phyloP scores from a whole-genome alignment of 2,113 vertebrate species.

The Hydrolagus affinis region DNA sequence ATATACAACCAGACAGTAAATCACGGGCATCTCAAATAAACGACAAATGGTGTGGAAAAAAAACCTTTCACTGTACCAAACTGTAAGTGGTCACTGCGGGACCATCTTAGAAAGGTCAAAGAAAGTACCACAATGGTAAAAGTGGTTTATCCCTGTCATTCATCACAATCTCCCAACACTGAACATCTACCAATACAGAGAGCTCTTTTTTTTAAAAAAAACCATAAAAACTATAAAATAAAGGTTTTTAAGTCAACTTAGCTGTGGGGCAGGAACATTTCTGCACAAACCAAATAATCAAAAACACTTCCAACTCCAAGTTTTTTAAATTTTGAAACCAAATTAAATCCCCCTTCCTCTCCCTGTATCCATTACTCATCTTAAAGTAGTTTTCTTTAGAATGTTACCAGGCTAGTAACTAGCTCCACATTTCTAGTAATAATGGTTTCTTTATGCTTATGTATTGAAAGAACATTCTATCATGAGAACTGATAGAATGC shows the following conservation, averaged over 20 bases:
- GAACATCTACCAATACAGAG: too few species aligned
- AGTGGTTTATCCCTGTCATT: not conserved
- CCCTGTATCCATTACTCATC: not conserved
- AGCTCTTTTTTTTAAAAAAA: not conserved
- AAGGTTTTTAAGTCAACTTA: not conserved
- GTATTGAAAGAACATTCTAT: not conserved
- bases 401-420: not conserved
- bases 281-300: not conserved
- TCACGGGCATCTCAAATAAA: not conserved
- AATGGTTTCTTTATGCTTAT: not conserved
- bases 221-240: too few species aligned
- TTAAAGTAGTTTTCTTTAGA: not conserved
- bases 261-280: not conserved
- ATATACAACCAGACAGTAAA: not conserved
- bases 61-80: conserved; percentile 55
- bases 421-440: not conserved
- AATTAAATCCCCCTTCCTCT: not conserved
- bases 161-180: not conserved
- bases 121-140: not conserved
- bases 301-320: not conserved
- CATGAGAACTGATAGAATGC: not conserved
- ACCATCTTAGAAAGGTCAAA: conserved; percentile 51
- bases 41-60: not conserved
- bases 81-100: conserved; percentile 65
- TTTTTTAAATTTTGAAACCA: not conserved